A percentile compares a stretch with the other conserved stretches of the same genome.
Evolutionary conservation across 2,888 invertebrate species (phyloP).

Genomic region (Punctoribates punctum): DNA sequence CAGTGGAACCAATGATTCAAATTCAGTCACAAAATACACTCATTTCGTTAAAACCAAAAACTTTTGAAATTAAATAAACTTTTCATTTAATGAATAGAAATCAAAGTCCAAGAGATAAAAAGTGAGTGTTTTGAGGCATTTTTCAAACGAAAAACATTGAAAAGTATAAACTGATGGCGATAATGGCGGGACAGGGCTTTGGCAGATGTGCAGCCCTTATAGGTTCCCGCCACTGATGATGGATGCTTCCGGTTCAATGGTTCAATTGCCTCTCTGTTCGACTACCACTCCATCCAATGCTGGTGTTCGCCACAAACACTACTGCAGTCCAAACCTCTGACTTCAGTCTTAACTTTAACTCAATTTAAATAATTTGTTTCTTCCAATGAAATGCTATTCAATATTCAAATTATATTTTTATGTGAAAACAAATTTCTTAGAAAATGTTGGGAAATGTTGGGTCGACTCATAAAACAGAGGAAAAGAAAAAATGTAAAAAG

Average conservation of each 20-base stretch:
- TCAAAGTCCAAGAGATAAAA: neutral
- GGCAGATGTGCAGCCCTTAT: constrained; percentile 22
- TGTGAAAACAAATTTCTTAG: neutral
- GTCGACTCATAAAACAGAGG: neutral
- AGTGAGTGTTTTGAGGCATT: neutral
- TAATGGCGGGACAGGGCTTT: constrained; percentile 24
- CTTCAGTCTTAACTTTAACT: neutral
- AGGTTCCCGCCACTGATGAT: constrained; percentile 30
- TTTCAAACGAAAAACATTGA: neutral
- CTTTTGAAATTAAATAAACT: neutral
- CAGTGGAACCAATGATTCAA: neutral
- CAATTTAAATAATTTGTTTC: constrained; percentile 14
- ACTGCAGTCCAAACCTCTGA: neutral
- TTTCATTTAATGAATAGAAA: neutral
- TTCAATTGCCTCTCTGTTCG: constrained; percentile 17
- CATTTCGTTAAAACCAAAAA: neutral
- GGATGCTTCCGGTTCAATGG: constrained; percentile 30
- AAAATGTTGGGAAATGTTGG: neutral
- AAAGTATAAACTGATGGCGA: constrained; percentile 1
- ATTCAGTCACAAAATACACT: neutral
- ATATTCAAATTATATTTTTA: constrained; percentile 6
- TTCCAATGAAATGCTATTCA: neutral
- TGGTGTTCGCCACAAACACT: neutral
- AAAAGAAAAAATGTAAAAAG: too few relatives aligned
- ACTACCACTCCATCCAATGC: constrained; percentile 1